Base-by-base conservation (phyloP, 2,797 vertebrate species). In the Crypturellus tataupa region DNA sequence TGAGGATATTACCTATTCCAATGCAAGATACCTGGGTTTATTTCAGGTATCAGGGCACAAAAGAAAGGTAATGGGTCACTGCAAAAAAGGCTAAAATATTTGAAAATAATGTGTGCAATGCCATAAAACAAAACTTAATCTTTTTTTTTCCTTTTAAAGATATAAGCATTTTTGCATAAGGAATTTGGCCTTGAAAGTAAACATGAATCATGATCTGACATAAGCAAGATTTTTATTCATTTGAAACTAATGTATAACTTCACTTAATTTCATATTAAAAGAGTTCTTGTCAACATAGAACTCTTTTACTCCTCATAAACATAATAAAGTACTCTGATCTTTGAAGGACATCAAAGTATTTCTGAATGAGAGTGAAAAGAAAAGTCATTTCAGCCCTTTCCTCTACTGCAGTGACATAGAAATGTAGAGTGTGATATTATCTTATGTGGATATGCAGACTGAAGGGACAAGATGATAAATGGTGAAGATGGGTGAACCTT, bases 331-430 rank as follows among this genome's bases (percentile, higher is more conserved):
- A n/a, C 23, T 93, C 78, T 82, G 93, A 87, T 75, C 68, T 90
- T 88, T 93, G 68, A 96, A 94, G 51, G 29, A 82, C 47, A 93
- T 94, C 75, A 91, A 91, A 95, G 93, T 37, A 76, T 75, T 90
- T 75, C 40, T 72, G 85, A 65, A 80, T 71, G 40, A 90, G 91
- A 85, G 81, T 40, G 77, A 39, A 90, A 64, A 53, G 16, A 71
- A 44, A 18, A 44, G 8, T 46, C 75, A 80, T 91, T 86, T 31
- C 62, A 71, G 47, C 0, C 1, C 25, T 89, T 87, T 94, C 9
- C 27, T 70, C 56, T 76, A 35, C 33, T 51, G 37, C 1, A 1
- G 19, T 42, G 47, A 39, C 35, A 88, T 4, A 82, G 68, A 94
- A 93, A 88, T 73, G 67, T 79, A 94, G 68, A 69, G 53, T 89